Conservation (phyloP, 2,888 invertebrate species). For the Macaria notata region DNA sequence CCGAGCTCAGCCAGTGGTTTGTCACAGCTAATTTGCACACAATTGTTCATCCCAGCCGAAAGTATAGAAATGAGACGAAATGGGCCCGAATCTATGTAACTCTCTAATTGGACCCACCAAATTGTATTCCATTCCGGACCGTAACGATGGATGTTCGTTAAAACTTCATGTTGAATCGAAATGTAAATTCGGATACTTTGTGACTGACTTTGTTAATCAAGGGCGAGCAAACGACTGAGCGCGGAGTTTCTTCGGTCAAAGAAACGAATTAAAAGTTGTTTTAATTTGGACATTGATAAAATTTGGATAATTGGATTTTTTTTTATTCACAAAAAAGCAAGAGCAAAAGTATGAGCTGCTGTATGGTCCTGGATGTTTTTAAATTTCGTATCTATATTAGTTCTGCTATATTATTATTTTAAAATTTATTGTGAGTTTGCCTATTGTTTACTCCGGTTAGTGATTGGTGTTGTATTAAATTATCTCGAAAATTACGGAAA, state of each 20-base stretch:
- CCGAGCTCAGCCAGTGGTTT: conserved; percentile 49
- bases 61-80: conserved; percentile 72
- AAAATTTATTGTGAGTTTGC: too few relatives aligned
- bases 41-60: conserved; percentile 73
- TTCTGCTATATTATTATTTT: too few relatives aligned
- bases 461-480: too few relatives aligned
- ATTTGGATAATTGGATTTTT: neutral
- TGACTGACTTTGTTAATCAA: conserved; percentile 50
- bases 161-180: conserved; percentile 56
- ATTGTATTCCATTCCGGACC: conserved; percentile 52
- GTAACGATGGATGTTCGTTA: conserved; percentile 57
- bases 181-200: conserved; percentile 53
- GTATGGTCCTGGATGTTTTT: too few relatives aligned
- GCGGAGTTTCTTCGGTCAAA: conserved; percentile 25
- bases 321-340: too few relatives aligned
- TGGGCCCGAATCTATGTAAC: conserved; percentile 62
- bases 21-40: conserved; percentile 77
- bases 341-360: neutral
- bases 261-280: conserved; percentile 21
- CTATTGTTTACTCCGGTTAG: too few relatives aligned
- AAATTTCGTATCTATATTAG: too few relatives aligned
- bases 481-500: too few relatives aligned
- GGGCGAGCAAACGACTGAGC: conserved; percentile 41
- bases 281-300: conserved; percentile 17
- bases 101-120: conserved; percentile 65